Percentiles rank a stretch among this genome's conserved stretches.
Evolutionary conservation across 2,888 invertebrate species (phyloP).

Genomic region (Taenaris catops): DNA sequence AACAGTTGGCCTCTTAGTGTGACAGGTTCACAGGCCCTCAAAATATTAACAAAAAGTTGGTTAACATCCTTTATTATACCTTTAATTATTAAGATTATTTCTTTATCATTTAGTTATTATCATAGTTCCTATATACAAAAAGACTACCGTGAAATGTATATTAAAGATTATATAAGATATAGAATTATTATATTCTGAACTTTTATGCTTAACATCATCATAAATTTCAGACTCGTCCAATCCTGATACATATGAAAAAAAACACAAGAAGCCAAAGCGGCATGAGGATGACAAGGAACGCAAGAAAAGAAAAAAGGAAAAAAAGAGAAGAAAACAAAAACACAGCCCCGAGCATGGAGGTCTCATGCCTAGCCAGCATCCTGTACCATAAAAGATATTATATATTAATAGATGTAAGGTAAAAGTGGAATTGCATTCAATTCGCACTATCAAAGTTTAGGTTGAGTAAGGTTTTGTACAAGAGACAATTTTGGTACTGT

Average conservation of each 20-base stretch:
- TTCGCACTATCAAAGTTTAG: background rate
- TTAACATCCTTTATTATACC: too few relatives aligned
- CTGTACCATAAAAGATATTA: conserved; percentile 39
- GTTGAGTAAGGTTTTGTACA: conserved; percentile 8
- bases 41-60: too few relatives aligned
- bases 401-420: conserved; percentile 1
- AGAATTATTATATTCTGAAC: too few relatives aligned
- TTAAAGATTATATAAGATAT: too few relatives aligned
- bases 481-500: too few relatives aligned
- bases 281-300: conserved; percentile 96
- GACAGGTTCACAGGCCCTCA: too few relatives aligned
- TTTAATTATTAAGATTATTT: too few relatives aligned
- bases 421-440: conserved; percentile 5
- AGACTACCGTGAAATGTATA: too few relatives aligned
- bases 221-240: conserved; percentile 76
- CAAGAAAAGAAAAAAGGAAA: conserved; percentile 96
- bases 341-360: conserved; percentile 94
- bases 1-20: too few relatives aligned
- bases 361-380: conserved; percentile 71
- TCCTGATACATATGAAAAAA: conserved; percentile 94
- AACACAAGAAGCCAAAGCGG: conserved; percentile 96
- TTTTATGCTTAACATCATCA: background rate
- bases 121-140: too few relatives aligned
- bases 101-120: too few relatives aligned
- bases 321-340: conserved; percentile 96